Evolutionary conservation across 2,888 invertebrate genomes (phyloP).

Genomic region (Aporophyla lueneburgensis): DNA sequence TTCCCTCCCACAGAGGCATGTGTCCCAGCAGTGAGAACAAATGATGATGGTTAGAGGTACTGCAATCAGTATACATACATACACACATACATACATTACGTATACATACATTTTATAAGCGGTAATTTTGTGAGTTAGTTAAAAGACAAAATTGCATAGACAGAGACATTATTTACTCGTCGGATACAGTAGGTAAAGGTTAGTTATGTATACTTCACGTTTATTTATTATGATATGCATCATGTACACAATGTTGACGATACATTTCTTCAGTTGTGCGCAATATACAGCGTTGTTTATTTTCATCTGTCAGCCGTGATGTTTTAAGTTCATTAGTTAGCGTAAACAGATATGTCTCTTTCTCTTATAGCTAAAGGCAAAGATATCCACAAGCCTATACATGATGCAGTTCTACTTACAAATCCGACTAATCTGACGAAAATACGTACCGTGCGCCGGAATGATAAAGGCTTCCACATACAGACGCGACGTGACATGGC

Average conservation of each 20-base stretch:
- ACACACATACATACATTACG: too few relatives aligned
- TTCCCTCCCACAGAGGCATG: too few relatives aligned
- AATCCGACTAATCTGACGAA: not conserved
- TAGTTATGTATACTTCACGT: not conserved
- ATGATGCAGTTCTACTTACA: not conserved
- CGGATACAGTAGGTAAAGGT: too few relatives aligned
- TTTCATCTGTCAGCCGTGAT: not conserved
- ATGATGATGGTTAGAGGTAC: too few relatives aligned
- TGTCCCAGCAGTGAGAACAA: too few relatives aligned
- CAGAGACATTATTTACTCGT: too few relatives aligned
- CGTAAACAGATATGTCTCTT: not conserved
- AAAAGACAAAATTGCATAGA: too few relatives aligned
- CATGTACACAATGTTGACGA: not conserved
- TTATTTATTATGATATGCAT: conserved; percentile 2
- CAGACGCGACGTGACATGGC: too few relatives aligned
- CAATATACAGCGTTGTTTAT: conserved; percentile 3
- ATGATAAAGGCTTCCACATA: too few relatives aligned
- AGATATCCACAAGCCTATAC: not conserved
- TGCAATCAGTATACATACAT: too few relatives aligned
- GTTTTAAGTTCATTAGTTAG: not conserved
- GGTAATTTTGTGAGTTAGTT: too few relatives aligned
- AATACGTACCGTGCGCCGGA: not conserved
- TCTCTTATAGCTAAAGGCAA: not conserved
- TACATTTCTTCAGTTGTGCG: not conserved
- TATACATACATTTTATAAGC: too few relatives aligned